These are phyloP conservation scores for Crocallis elinguaria DNA, from an alignment of 2,888 invertebrate genomes.

Conservation along the genomic window DNA sequence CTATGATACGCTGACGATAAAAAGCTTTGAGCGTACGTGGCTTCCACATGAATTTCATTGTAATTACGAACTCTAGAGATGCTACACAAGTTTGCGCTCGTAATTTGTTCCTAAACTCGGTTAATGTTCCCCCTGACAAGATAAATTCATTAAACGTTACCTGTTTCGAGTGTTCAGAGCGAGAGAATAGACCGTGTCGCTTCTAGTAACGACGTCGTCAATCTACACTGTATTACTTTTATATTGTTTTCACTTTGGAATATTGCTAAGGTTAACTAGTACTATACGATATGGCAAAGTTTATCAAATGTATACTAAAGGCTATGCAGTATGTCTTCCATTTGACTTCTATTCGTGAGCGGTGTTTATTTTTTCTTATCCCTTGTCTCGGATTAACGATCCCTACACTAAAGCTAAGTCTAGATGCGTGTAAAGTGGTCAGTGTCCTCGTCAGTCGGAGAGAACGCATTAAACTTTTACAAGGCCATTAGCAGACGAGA, in stretches of 20 bases:
- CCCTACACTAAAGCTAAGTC: constrained; percentile 9
- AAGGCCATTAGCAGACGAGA: constrained; percentile 57
- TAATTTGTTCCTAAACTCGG: constrained; percentile 80
- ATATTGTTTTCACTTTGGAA: constrained; percentile 35
- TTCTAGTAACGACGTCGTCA: constrained; percentile 54
- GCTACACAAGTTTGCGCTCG: constrained; percentile 73
- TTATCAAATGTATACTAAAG: background rate
- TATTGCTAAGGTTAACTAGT: constrained; percentile 4
- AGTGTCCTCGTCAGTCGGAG: constrained; percentile 27
- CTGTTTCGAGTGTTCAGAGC: constrained; percentile 57
- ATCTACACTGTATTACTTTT: constrained; percentile 50
- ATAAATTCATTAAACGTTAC: constrained; percentile 79
- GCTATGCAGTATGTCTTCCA: background rate
- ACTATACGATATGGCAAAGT: background rate
- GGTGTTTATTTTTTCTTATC: background rate
- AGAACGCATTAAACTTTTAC: constrained; percentile 61
- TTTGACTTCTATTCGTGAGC: background rate
- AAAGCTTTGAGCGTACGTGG: constrained; percentile 54
- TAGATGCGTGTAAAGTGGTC: constrained; percentile 37
- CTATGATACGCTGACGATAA: constrained; percentile 67
- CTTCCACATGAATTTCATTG: constrained; percentile 62
- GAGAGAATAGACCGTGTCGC: constrained; percentile 51
- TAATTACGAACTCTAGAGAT: constrained; percentile 75
- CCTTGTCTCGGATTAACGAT: background rate
- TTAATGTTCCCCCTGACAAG: constrained; percentile 79